Evolutionary conservation across 2,888 invertebrate genomes (phyloP), one percentile per base, ranked within the genome.

Genomic region (Paralinhomoeus sp.): DNA sequence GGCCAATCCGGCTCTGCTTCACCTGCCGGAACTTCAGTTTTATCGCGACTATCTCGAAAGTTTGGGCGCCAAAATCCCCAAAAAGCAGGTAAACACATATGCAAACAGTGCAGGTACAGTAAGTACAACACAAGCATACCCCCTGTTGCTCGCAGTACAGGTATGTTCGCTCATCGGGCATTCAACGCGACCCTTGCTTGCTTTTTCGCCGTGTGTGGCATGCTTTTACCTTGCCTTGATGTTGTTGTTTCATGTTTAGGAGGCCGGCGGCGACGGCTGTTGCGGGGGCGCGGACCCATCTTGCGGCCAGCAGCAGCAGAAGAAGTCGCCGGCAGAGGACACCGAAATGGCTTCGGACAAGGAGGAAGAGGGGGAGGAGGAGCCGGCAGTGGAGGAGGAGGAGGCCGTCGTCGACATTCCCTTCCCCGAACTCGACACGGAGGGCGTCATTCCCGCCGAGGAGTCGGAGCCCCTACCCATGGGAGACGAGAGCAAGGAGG

Each of bases 41-140:
- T 78, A 84, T 56, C 80, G 76, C 62, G 72, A 76, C 15, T 84
- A 77, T 56, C 67, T 87, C 21, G 71, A 73, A 52, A 74, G 62
- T 65, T 64, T 24, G 17, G 39, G 40, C n/a, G 40, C n/a, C 21
- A 24, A 40, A 7, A 5, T 40, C 46, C 27, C 27, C 27, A 12
- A 27, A 27, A n/a, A n/a, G n/a, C n/a, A n/a, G n/a, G n/a, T n/a
- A n/a, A n/a, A n/a, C n/a, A n/a, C n/a, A n/a, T n/a, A n/a, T n/a
- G n/a, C n/a, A n/a, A n/a, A n/a, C n/a, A n/a, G n/a, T n/a, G n/a
- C n/a, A n/a, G n/a, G n/a, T n/a, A n/a, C n/a, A n/a, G n/a, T n/a
- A n/a, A n/a, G n/a, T n/a, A n/a, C n/a, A n/a, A n/a, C n/a, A n/a
- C n/a, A n/a, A n/a, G n/a, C n/a, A n/a, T n/a, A n/a, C n/a, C n/a